Evolutionary conservation across 2,113 vertebrate species (phyloP).

Genomic region (Semicossyphus pulcher): DNA sequence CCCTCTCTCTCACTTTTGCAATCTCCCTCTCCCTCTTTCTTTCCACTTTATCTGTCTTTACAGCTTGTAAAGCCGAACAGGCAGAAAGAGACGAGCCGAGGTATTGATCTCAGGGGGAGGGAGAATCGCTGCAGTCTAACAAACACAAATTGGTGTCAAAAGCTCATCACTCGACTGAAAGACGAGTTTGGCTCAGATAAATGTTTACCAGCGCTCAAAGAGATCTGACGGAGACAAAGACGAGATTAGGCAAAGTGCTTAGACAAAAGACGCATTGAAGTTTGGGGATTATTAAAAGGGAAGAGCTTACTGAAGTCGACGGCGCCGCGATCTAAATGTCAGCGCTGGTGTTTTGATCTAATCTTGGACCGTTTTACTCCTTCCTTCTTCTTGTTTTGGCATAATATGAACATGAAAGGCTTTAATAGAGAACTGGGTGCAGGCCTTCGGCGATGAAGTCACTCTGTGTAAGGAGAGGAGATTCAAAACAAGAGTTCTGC

Average conservation of each 20-base stretch:
- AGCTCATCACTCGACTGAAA: constrained; percentile 66
- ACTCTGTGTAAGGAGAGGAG: neutral
- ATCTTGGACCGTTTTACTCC: constrained; percentile 16
- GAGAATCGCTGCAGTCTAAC: constrained; percentile 67
- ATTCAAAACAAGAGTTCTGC: constrained; percentile 40
- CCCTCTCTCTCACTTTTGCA: constrained; percentile 52
- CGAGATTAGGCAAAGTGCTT: constrained; percentile 48
- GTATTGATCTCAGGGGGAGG: constrained; percentile 77
- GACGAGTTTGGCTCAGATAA: constrained; percentile 60
- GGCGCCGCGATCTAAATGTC: constrained; percentile 29
- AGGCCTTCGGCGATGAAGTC: constrained; percentile 26
- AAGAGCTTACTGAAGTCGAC: constrained; percentile 22
- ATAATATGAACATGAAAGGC: neutral
- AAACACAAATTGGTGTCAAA: constrained; percentile 77
- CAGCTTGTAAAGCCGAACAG: constrained; percentile 74
- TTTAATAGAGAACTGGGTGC: neutral
- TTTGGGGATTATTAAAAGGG: constrained; percentile 39
- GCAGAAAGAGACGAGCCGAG: constrained; percentile 67
- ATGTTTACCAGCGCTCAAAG: constrained; percentile 56
- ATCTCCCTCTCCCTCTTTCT: constrained; percentile 52
- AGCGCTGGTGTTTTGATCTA: constrained; percentile 11
- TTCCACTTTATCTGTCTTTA: constrained; percentile 77
- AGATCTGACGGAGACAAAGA: constrained; percentile 29
- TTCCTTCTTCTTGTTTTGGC: neutral
- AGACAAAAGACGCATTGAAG: constrained; percentile 52